Percentiles rank a stretch among this genome's conserved stretches.
Evolutionary conservation across 2,113 vertebrate species (phyloP).

Genomic region (Gymnarchus niloticus): DNA sequence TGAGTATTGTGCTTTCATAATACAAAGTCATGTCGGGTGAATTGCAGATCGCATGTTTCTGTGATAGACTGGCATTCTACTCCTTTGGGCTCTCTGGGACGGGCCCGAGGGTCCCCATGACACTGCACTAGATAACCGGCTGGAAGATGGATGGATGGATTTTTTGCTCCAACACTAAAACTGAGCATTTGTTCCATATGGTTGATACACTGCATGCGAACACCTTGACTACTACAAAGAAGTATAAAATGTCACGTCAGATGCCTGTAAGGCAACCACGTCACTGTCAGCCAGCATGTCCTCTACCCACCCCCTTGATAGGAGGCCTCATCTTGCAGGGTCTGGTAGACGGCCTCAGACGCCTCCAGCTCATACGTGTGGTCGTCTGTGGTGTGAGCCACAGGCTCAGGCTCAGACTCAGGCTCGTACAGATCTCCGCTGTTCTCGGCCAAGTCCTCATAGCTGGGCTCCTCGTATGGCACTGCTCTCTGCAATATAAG

Average conservation of each 20-base stretch:
- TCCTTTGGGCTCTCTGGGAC: neutral
- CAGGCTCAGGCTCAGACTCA: slow-evolving; percentile 43
- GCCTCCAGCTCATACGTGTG: slow-evolving; percentile 43
- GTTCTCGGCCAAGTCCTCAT: slow-evolving; percentile 32
- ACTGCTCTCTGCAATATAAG: slow-evolving; percentile 25
- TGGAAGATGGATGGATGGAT: neutral
- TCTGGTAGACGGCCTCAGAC: slow-evolving; percentile 66
- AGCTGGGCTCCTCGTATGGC: neutral
- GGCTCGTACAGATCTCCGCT: slow-evolving; percentile 39
- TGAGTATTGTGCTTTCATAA: neutral
- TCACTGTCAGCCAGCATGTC: too few species aligned
- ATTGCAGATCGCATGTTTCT: neutral
- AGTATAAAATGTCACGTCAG: neutral
- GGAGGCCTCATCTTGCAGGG: slow-evolving; percentile 51
- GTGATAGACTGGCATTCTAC: neutral
- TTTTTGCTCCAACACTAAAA: neutral
- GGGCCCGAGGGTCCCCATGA: neutral
- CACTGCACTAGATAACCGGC: neutral
- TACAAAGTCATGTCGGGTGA: neutral
- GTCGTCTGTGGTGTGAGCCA: slow-evolving; percentile 38
- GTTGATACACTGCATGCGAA: neutral
- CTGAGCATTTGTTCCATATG: neutral
- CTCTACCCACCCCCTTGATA: slow-evolving; percentile 59
- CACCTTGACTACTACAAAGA: neutral
- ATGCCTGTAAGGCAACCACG: neutral